phyloP scores from a whole-genome alignment of 2,113 vertebrate genomes.

The Empidonax traillii region DNA sequence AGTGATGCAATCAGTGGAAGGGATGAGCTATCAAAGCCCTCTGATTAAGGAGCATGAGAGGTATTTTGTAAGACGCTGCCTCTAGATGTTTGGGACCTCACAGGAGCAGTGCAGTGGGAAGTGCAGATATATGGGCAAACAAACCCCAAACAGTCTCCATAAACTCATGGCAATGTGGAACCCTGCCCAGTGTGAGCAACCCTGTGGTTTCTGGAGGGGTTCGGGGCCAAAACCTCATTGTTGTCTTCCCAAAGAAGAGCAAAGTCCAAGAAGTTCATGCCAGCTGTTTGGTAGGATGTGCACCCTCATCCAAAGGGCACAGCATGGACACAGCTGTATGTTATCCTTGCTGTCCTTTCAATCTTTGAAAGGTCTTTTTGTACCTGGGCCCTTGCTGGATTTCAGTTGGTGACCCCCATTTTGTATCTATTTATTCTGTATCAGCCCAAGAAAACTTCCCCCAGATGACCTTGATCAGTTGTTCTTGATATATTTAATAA shows the following conservation, averaged over 20 bases:
- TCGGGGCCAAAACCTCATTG: not conserved
- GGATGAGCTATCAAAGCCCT: not conserved
- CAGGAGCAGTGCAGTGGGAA: rapidly evolving
- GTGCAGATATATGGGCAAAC: not conserved
- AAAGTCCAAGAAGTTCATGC: not conserved
- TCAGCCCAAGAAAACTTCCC: not conserved
- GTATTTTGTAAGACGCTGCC: not conserved
- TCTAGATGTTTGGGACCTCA: no score
- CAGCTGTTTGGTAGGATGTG: not conserved
- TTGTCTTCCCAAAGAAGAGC: not conserved
- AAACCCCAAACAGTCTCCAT: not conserved
- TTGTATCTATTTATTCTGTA: not conserved
- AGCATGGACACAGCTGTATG: not conserved
- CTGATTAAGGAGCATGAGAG: not conserved
- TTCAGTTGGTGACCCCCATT: not conserved
- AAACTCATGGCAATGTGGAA: not conserved
- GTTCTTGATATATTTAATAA: not conserved
- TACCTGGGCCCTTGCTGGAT: not conserved
- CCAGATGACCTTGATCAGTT: not conserved
- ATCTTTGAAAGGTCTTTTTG: not conserved
- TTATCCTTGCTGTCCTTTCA: not conserved
- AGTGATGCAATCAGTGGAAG: not conserved
- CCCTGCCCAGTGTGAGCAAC: not conserved
- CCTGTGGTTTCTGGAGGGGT: not conserved
- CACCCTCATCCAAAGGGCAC: not conserved